These are phyloP conservation scores for Steinernema scapterisci DNA, from an alignment of 2,888 invertebrate genomes.

Conservation along the genomic window DNA sequence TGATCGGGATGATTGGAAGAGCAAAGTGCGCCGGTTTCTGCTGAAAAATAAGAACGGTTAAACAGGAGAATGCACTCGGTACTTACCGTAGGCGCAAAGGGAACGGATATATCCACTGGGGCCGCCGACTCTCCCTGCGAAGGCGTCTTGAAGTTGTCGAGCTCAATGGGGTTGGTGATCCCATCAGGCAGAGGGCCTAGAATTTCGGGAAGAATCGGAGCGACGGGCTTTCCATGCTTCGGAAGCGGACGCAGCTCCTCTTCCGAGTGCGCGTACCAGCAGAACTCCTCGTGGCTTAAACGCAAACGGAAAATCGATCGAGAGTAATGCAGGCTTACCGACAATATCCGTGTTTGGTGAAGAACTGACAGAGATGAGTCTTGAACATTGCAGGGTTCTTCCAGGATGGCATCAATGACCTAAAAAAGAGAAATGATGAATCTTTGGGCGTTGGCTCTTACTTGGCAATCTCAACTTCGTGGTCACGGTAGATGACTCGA, in stretches of 20 bases:
- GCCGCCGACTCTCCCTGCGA: neutral
- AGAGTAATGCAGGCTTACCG: neutral
- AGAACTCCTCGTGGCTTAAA: slow-evolving; percentile 26
- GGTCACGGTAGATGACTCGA: slow-evolving; percentile 27
- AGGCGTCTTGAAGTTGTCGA: slow-evolving; percentile 13
- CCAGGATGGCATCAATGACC: slow-evolving; percentile 20
- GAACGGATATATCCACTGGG: slow-evolving; percentile 2
- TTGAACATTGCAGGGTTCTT: slow-evolving; percentile 29
- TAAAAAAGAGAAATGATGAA: neutral
- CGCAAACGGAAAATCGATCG: neutral
- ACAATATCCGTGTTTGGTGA: slow-evolving; percentile 25
- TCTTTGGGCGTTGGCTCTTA: neutral
- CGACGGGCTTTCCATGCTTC: slow-evolving; percentile 13
- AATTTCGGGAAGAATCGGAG: slow-evolving; percentile 22
- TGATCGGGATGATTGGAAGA: slow-evolving; percentile 6
- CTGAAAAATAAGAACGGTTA: no score
- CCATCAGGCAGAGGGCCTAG: slow-evolving; percentile 3
- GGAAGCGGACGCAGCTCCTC: slow-evolving; percentile 20
- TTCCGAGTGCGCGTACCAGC: slow-evolving; percentile 21
- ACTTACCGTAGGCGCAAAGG: slow-evolving; percentile 6
- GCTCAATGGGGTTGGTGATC: slow-evolving; percentile 2
- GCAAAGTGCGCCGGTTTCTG: slow-evolving; percentile 18
- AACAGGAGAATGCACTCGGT: no score
- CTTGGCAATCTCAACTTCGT: slow-evolving; percentile 26
- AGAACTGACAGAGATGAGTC: slow-evolving; percentile 26